Evolutionary conservation across 1,140 invertebrate genomes (phyloP), one percentile per base, ranked within the genome.

Genomic region (Rhynchophorus ferrugineus): DNA sequence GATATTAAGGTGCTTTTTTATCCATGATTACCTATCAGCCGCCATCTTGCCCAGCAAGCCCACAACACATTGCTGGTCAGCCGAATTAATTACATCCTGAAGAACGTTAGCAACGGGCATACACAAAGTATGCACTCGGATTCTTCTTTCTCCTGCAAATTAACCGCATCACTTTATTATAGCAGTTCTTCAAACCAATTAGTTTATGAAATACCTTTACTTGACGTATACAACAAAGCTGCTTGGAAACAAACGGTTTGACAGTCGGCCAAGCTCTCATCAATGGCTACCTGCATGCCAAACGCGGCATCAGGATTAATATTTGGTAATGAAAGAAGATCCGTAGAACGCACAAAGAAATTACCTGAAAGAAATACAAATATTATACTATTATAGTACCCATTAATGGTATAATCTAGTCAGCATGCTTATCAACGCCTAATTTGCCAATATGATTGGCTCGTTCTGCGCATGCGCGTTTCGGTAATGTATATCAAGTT

Each of bases 271-370:
- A 98, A 73, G 64, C 79, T 87, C 68, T 99, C 95, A 56, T 98
- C 95, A 21, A 97, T 90, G 2, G 89, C 81, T 34, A 98, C 82
- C 76, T 99, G 96, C 86, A 99, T 97, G 14, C 90, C 95, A 73
- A 96, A 98, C 14, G 93, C 95, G 21, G 93, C 85, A 73, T 99
- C 97, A 0, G 96, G 96, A 74, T 96, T 99, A 36, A 98, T 86
- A 75, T 98, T 99, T 19, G 97, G 94, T 54, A 99, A 73, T 24
- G 91, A 94, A 14, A 99, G 72, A 13, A 99, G 74, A 75, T 99
- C 96, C 3, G 95, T 97, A 0, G 95, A 98, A 14, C 97, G 79
- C 29, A 99, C 95, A 74, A 99, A 99, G 78, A 98, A 98, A 71
- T 98, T 98, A n/a, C 53, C 53, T 55, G 17, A 3, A 53, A 46